Conservation (phyloP, 1,140 invertebrate genomes). For the Halesus radiatus region DNA sequence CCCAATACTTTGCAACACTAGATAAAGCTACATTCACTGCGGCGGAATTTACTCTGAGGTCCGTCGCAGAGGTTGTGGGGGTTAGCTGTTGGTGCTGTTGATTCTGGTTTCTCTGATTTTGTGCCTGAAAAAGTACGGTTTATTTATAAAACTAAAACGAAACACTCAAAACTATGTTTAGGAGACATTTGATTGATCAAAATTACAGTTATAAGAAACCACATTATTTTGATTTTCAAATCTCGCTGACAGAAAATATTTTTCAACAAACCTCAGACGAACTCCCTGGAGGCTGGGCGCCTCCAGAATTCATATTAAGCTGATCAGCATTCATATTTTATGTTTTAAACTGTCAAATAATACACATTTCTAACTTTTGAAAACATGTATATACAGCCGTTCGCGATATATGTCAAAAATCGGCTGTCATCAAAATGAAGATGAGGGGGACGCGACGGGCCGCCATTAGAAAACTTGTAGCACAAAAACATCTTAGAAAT, state of each 20-base stretch:
- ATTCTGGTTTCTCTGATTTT: constrained; percentile 57
- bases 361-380: constrained; percentile 64
- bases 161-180: background rate
- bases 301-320: constrained; percentile 69
- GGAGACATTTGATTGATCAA: background rate
- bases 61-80: constrained; percentile 70
- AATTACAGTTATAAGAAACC: background rate
- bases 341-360: constrained; percentile 55
- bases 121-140: constrained; percentile 28
- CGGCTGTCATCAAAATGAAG: constrained; percentile 73
- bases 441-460: constrained; percentile 75
- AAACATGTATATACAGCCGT: constrained; percentile 67
- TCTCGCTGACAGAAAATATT: constrained; percentile 29
- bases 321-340: constrained; percentile 71
- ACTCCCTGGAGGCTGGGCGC: constrained; percentile 68
- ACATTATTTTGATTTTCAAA: constrained; percentile 15
- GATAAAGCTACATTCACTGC: constrained; percentile 74
- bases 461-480: constrained; percentile 74
- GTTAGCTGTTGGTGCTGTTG: constrained; percentile 61
- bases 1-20: constrained; percentile 78
- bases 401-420: constrained; percentile 66
- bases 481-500: constrained; percentile 68
- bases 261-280: constrained; percentile 67
- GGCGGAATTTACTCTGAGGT: constrained; percentile 69
- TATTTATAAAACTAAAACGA: background rate